These are phyloP conservation scores for Euleptes europaea DNA, from an alignment of 2,113 vertebrate species.

Conservation along the genomic window DNA sequence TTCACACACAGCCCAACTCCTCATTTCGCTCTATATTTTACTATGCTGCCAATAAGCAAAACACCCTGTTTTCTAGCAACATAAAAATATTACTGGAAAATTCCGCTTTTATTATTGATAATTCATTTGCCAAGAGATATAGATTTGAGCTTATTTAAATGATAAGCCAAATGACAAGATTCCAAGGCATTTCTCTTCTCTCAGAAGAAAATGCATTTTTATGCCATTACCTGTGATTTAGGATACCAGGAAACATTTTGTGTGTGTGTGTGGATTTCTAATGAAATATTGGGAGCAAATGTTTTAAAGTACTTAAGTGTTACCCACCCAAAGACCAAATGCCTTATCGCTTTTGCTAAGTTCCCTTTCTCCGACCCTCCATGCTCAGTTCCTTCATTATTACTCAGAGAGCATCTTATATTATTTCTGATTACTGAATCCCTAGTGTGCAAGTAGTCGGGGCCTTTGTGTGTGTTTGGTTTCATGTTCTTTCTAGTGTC, in stretches of 20 bases:
- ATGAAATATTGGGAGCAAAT: slow-evolving; percentile 62
- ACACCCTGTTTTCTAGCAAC: slow-evolving; percentile 37
- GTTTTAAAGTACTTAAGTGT: slow-evolving; percentile 49
- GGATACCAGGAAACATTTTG: slow-evolving; percentile 33
- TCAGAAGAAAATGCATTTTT: slow-evolving; percentile 37
- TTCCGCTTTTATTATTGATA: slow-evolving; percentile 44
- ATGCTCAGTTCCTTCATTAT: not conserved
- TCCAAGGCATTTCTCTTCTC: slow-evolving; percentile 39
- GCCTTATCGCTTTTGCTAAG: not conserved
- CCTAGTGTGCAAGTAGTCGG: not conserved
- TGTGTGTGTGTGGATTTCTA: slow-evolving; percentile 36
- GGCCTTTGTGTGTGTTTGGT: not conserved
- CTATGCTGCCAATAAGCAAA: slow-evolving; percentile 16
- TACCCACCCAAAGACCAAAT: slow-evolving; percentile 46
- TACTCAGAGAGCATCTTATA: not conserved
- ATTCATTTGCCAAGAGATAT: slow-evolving; percentile 45
- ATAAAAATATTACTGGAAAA: slow-evolving; percentile 49
- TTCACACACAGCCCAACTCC: not conserved
- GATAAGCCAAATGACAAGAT: slow-evolving; percentile 55
- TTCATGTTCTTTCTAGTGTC: not conserved
- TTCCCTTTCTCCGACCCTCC: not conserved
- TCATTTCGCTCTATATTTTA: not conserved
- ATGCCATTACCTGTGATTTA: slow-evolving; percentile 4
- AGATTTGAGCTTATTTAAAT: slow-evolving; percentile 55
- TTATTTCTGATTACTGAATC: not conserved